Conservation (phyloP, 2,888 invertebrate genomes). For the Netelia fuscicornis region DNA sequence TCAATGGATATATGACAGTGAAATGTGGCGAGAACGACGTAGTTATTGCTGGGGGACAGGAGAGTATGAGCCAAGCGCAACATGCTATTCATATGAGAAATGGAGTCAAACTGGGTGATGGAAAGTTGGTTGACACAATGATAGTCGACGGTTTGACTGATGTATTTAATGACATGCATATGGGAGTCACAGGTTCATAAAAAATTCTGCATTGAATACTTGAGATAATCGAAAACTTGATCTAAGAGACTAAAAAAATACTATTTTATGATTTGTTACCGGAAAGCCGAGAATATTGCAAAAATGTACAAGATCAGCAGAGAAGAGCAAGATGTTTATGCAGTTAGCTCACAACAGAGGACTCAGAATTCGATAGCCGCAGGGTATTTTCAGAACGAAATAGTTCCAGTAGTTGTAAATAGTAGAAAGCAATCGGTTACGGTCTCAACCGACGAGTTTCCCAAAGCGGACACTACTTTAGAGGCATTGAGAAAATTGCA, state of each 20-base stretch:
- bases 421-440: conserved; percentile 85
- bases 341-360: conserved; percentile 89
- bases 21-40: conserved; percentile 88
- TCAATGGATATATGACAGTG: conserved; percentile 89
- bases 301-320: conserved; percentile 88
- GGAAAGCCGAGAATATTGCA: conserved; percentile 91
- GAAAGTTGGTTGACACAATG: conserved; percentile 88
- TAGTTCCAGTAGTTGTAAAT: conserved; percentile 88
- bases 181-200: conserved; percentile 91
- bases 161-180: conserved; percentile 90
- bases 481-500: conserved; percentile 88
- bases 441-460: conserved; percentile 89
- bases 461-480: conserved; percentile 87
- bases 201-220: not conserved
- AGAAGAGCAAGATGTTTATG: conserved; percentile 90
- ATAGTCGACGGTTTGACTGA: conserved; percentile 91
- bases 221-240: not conserved
- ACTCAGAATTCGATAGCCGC: conserved; percentile 87
- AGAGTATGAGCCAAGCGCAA: conserved; percentile 92
- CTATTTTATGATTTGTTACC: not conserved
- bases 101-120: conserved; percentile 89
- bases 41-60: conserved; percentile 93
- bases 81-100: conserved; percentile 88
- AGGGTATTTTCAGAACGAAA: conserved; percentile 90
- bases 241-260: not conserved